Evolutionary conservation across 2,113 vertebrate genomes (phyloP).

Genomic region (Epinephelus moara): DNA sequence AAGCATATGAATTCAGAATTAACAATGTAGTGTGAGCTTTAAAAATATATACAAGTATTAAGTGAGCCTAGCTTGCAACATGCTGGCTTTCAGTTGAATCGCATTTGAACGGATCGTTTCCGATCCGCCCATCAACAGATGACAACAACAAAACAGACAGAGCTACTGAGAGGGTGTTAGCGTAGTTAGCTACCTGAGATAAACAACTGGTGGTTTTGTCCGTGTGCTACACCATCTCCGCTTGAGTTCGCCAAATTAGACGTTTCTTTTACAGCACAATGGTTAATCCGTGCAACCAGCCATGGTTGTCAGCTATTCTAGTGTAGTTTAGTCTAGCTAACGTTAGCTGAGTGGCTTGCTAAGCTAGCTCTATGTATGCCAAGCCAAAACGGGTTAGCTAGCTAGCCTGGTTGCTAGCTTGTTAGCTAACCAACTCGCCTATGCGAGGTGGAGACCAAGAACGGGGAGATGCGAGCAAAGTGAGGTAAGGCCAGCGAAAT

Average conservation of each 20-base stretch:
- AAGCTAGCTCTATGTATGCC: slow-evolving; percentile 75
- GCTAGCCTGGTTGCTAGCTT: slow-evolving; percentile 76
- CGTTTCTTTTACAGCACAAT: slow-evolving; percentile 10
- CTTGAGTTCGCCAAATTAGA: slow-evolving; percentile 11
- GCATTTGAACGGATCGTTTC: slow-evolving; percentile 20
- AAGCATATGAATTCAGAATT: neutral
- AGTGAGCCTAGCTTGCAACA: neutral
- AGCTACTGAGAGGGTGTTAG: slow-evolving; percentile 70
- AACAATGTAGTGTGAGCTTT: neutral
- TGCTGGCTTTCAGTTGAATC: neutral
- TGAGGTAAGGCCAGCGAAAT: slow-evolving; percentile 62
- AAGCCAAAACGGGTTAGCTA: slow-evolving; percentile 72
- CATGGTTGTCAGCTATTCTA: slow-evolving; percentile 52
- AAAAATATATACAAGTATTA: neutral
- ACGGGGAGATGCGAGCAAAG: slow-evolving; percentile 73
- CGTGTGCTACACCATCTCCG: slow-evolving; percentile 33
- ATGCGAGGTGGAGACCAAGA: slow-evolving; percentile 66
- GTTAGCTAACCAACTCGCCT: slow-evolving; percentile 65
- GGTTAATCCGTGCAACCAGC: slow-evolving; percentile 1
- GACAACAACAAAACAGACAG: slow-evolving; percentile 87
- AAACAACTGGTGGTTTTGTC: slow-evolving; percentile 51
- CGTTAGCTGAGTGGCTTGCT: slow-evolving; percentile 61
- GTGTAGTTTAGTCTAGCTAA: slow-evolving; percentile 54
- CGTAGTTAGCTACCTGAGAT: slow-evolving; percentile 65
- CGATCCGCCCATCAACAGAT: slow-evolving; percentile 62